Evolutionary conservation across 2,888 invertebrate species (phyloP), one percentile per base, ranked within the genome.

Genomic region (Lasioglossum malachurum): DNA sequence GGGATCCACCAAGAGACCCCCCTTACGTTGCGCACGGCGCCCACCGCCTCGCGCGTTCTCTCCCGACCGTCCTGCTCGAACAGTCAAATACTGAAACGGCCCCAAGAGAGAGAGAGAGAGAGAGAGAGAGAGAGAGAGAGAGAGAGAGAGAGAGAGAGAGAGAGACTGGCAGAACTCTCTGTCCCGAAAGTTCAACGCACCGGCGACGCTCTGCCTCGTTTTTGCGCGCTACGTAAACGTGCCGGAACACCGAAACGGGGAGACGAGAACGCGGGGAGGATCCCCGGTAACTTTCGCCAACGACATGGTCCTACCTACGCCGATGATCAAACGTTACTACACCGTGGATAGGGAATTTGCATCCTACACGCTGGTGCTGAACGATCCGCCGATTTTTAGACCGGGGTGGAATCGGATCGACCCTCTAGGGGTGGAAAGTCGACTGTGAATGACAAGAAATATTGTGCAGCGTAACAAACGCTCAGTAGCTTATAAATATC

Each of bases 31-130:
- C 53, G 53, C 69, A 12, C 38, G 23, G 69, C 72, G 41, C 74
- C 72, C 87, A 8, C 31, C 67, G 16, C 35, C 67, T 19, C 35
- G n/a, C 60, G 60, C n/a, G 27, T 14, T 27, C 81, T 77, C 78
- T 69, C 69, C 16, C 73, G 31, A 10, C 8, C 73, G 12, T 75
- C 86, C 76, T 73, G 89, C 80, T 77, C 89, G 94, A 94, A 95
- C 94, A 94, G 94, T 95, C 94, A 94, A 94, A 95, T 94, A 94
- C 94, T 92, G 93, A 94, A 94, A 94, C 93, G 92, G 91, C 89
- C 83, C 78, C 88, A 79, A 75, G 90, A 87, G 88, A 89, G 88
- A 89, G 88, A 90, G 90, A 92, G 88, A 89, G 88, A 90, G 90
- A 92, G 88, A 89, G 88, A 90, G 90, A 92, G 88, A 89, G 88